Evolutionary conservation across 1,140 invertebrate species (phyloP).

Genomic region (Eueides isabella): DNA sequence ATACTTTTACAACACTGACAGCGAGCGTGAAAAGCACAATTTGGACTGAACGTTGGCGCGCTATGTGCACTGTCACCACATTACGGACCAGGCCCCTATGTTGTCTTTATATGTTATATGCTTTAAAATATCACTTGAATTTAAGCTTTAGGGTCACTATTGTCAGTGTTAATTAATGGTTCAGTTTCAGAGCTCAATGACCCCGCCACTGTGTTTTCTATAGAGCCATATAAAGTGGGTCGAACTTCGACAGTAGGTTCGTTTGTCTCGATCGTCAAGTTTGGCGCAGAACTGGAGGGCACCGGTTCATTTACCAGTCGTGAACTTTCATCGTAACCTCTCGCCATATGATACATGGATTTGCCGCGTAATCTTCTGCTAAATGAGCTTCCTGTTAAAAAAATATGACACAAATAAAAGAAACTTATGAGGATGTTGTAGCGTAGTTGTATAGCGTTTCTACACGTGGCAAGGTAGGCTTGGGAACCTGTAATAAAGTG

Average conservation of each 20-base stretch:
- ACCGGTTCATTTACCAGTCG: conserved; percentile 67
- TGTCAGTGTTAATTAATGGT: conserved; percentile 51
- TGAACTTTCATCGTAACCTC: conserved; percentile 83
- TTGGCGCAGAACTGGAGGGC: conserved; percentile 69
- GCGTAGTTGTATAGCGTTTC: no score
- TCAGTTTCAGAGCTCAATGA: conserved; percentile 63
- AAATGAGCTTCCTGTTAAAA: conserved; percentile 84
- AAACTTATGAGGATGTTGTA: no score
- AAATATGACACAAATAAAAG: not conserved
- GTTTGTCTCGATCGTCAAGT: conserved; percentile 55
- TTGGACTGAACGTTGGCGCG: no score
- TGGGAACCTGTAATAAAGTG: no score
- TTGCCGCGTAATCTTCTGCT: conserved; percentile 88
- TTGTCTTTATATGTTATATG: no score
- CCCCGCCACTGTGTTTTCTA: conserved; percentile 56
- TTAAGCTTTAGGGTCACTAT: conserved; percentile 60
- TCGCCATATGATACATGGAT: conserved; percentile 86
- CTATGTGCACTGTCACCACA: no score
- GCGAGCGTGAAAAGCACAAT: no score
- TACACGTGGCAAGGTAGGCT: no score
- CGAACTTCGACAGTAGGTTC: conserved; percentile 58
- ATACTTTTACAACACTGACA: no score
- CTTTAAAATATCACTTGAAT: conserved; percentile 2
- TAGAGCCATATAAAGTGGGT: conserved; percentile 65
- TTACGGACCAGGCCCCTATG: no score